phyloP scores from a whole-genome alignment of 2,113 vertebrate genomes.

The Origma solitaria region DNA sequence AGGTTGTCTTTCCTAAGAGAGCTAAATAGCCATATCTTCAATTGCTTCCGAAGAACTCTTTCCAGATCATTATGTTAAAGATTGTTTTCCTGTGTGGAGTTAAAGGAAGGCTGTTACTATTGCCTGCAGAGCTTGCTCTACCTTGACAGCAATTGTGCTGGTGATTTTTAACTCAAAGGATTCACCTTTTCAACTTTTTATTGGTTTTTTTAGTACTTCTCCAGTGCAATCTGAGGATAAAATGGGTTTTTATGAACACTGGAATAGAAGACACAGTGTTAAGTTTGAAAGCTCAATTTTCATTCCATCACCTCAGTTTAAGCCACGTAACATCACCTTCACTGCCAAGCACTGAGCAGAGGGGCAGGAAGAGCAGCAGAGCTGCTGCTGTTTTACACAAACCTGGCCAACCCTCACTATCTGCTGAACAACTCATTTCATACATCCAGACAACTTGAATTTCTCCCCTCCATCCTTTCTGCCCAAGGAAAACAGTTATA shows the following conservation, averaged over 20 bases:
- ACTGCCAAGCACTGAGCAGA: neutral
- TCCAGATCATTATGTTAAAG: slow-evolving; percentile 1
- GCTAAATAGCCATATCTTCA: neutral
- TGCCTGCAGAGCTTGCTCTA: neutral
- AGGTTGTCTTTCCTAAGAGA: neutral
- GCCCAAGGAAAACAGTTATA: neutral
- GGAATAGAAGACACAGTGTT: neutral
- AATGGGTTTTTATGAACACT: neutral
- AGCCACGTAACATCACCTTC: neutral
- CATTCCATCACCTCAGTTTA: neutral
- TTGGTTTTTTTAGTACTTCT: neutral
- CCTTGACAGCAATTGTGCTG: neutral
- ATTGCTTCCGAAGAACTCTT: neutral
- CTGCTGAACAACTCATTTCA: neutral
- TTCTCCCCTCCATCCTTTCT: neutral
- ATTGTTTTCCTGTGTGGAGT: neutral
- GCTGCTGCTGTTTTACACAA: neutral
- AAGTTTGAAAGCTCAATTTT: neutral
- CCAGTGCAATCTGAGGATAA: neutral
- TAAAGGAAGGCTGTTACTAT: neutral
- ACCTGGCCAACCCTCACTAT: neutral
- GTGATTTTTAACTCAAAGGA: neutral
- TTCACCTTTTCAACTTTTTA: neutral
- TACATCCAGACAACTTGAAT: neutral
- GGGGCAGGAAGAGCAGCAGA: neutral